Conservation (phyloP, 2,113 vertebrate species). For the Ia io region DNA sequence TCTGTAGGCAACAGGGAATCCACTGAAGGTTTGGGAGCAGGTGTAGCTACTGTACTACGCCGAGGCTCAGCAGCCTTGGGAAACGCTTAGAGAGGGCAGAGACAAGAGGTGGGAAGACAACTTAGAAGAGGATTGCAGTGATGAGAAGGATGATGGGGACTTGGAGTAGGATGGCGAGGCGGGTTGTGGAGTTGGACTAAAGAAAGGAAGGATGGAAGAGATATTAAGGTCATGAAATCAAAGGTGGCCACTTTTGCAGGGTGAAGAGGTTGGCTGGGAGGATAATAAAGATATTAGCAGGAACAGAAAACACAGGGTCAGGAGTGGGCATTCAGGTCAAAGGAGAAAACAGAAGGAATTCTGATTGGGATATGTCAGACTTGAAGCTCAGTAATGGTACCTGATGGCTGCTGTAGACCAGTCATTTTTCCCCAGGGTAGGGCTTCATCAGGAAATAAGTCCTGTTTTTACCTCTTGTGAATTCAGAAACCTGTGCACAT, state of each 20-base stretch:
- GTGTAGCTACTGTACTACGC: not conserved
- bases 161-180: not conserved
- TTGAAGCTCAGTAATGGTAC: not conserved
- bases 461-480: not conserved
- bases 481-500: not conserved
- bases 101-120: not conserved
- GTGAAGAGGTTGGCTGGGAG: not conserved
- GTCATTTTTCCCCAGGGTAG: not conserved
- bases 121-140: not conserved
- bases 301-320: not conserved
- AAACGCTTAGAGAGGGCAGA: not conserved
- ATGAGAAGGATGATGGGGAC: not conserved
- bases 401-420: not conserved
- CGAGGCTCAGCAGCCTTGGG: not conserved
- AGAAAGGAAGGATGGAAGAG: not conserved
- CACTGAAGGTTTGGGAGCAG: not conserved
- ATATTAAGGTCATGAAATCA: not conserved
- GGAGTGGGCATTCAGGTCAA: not conserved
- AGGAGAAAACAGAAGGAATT: not conserved
- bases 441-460: not conserved
- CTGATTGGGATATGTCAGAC: not conserved
- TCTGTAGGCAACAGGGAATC: not conserved
- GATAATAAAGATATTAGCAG: not conserved
- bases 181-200: not conserved
- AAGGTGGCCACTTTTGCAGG: not conserved